Evolutionary conservation across 2,113 vertebrate species (phyloP).

Genomic region (Nesoenas mayeri): DNA sequence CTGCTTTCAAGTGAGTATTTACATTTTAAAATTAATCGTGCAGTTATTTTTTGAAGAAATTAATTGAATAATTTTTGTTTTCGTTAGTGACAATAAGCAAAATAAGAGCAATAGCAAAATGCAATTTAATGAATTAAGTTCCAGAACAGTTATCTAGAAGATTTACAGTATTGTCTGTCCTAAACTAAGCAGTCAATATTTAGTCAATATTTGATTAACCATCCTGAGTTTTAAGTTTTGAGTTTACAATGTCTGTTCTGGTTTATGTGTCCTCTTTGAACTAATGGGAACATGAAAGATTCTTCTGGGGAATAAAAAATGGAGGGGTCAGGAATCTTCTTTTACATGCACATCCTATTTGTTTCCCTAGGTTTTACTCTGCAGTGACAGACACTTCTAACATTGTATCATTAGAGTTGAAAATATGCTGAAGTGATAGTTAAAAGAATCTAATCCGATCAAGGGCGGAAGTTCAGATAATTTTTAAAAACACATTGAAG

Average conservation of each 20-base stretch:
- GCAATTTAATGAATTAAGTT: neutral
- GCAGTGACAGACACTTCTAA: neutral
- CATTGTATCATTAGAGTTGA: neutral
- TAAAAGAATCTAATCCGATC: neutral
- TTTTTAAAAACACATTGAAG: neutral
- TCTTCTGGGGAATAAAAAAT: neutral
- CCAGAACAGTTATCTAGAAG: neutral
- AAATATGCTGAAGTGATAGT: neutral
- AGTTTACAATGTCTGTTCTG: neutral
- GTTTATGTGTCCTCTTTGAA: neutral
- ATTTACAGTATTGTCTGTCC: neutral
- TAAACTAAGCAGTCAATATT: neutral
- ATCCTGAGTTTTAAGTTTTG: neutral
- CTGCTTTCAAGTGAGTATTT: slow-evolving; percentile 85
- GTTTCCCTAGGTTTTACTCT: neutral
- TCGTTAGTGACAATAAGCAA: neutral
- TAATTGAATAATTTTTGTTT: neutral
- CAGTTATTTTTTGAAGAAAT: neutral
- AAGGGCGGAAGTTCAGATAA: neutral
- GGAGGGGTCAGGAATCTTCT: neutral
- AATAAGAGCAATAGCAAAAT: neutral
- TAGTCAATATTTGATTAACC: neutral
- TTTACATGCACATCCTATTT: neutral
- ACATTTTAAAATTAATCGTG: neutral
- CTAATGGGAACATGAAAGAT: neutral